A percentile compares a stretch with the other conserved stretches of the same genome.
Conservation (phyloP, 1,140 invertebrate genomes). For the Drosophila setifemur region DNA sequence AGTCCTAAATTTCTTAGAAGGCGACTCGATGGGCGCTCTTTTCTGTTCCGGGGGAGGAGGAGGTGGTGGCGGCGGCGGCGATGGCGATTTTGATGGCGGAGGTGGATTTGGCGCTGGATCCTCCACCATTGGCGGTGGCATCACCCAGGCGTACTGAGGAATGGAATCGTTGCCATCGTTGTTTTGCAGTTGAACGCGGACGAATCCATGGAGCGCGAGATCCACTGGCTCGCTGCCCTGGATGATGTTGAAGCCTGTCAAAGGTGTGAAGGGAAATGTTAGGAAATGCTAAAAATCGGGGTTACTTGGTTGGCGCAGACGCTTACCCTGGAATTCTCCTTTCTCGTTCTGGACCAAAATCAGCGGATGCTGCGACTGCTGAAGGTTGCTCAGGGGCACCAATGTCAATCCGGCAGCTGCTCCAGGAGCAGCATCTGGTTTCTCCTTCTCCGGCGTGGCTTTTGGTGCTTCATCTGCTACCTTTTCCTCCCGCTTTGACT, state of each 20-base stretch:
- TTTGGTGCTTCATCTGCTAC: background rate
- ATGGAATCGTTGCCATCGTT: constrained; percentile 25
- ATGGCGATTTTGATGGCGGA: background rate
- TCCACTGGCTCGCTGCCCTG: constrained; percentile 40
- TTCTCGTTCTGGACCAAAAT: constrained; percentile 64
- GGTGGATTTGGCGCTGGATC: background rate
- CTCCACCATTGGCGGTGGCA: background rate
- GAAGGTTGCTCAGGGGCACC: constrained; percentile 38
- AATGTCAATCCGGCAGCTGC: constrained; percentile 3
- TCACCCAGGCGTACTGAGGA: constrained; percentile 45
- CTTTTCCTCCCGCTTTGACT: background rate
- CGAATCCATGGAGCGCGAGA: constrained; percentile 25
- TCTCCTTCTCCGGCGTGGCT: background rate
- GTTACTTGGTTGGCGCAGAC: background rate
- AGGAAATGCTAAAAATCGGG: no score
- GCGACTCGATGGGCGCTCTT: background rate
- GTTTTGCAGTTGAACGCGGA: constrained; percentile 26
- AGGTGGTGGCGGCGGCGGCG: background rate
- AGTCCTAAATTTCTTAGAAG: constrained; percentile 43
- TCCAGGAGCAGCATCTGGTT: background rate
- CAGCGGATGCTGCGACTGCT: constrained; percentile 41
- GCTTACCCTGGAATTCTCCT: constrained; percentile 67
- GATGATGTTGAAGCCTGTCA: constrained; percentile 57
- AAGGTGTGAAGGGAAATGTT: no score
- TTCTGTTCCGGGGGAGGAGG: constrained; percentile 1